phyloP scores from a whole-genome alignment of 2,888 invertebrate genomes.

The Euspilapteryx auroguttella region DNA sequence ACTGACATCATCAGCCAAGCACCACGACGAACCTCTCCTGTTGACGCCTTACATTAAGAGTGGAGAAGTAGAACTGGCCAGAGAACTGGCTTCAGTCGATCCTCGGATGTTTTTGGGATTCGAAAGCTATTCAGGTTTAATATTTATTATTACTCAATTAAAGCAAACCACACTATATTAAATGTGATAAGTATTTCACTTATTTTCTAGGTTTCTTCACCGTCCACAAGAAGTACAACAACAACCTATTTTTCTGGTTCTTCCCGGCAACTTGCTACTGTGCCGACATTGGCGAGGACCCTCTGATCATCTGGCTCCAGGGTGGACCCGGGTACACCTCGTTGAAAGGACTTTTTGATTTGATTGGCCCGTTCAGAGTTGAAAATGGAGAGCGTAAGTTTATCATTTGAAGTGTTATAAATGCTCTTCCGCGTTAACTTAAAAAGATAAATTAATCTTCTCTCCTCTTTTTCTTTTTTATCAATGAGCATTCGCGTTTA shows the following conservation, averaged over 20 bases:
- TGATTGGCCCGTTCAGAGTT: slow-evolving; percentile 65
- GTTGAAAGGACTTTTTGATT: slow-evolving; percentile 59
- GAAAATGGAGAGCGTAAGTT: slow-evolving; percentile 35
- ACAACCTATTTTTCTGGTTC: slow-evolving; percentile 87
- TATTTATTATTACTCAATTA: no score
- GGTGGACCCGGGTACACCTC: slow-evolving; percentile 64
- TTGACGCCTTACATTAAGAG: slow-evolving; percentile 13
- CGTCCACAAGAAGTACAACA: slow-evolving; percentile 74
- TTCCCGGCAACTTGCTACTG: slow-evolving; percentile 73
- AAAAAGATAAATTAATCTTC: slow-evolving; percentile 52
- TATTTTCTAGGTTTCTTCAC: no score
- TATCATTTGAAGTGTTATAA: no score
- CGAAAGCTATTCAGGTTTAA: slow-evolving; percentile 36
- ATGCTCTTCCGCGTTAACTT: no score
- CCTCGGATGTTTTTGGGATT: slow-evolving; percentile 15
- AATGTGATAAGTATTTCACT: no score
- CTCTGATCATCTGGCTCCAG: slow-evolving; percentile 63
- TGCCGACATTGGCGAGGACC: slow-evolving; percentile 45
- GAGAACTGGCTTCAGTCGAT: slow-evolving; percentile 14
- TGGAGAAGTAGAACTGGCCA: slow-evolving; percentile 11
- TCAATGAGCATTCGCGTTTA: no score
- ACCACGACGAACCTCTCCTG: slow-evolving; percentile 8
- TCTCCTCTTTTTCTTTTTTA: no score
- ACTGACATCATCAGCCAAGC: no score
- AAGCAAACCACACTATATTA: no score